Percentiles rank a stretch among this genome's conserved stretches.
Evolutionary conservation across 1,140 invertebrate species (phyloP).

Genomic region (Portunus trituberculatus): DNA sequence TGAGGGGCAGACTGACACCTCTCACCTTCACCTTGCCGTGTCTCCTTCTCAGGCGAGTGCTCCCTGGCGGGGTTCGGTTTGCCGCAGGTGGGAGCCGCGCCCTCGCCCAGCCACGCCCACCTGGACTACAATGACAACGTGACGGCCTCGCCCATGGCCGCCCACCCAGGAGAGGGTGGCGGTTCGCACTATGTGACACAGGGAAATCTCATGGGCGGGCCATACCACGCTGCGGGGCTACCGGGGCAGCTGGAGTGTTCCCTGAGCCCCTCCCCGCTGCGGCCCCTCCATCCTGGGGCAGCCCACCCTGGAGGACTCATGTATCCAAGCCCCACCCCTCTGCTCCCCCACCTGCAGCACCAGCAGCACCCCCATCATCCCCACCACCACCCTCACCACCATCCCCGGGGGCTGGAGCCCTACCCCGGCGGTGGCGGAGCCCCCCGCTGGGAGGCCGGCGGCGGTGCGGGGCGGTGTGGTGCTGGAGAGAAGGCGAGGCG

Average conservation of each 20-base stretch:
- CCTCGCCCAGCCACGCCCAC: constrained; percentile 69
- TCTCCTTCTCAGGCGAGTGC: constrained; percentile 63
- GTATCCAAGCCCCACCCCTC: constrained; percentile 39
- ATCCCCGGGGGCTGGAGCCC: constrained; percentile 64
- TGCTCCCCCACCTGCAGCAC: constrained; percentile 57
- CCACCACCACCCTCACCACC: constrained; percentile 61
- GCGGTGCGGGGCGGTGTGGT: constrained; percentile 36
- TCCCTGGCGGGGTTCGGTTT: constrained; percentile 66
- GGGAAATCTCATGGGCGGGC: constrained; percentile 56
- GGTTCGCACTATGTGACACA: constrained; percentile 47
- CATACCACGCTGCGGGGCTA: constrained; percentile 38
- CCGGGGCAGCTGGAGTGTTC: constrained; percentile 55
- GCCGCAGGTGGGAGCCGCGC: constrained; percentile 58
- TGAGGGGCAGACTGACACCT: not conserved
- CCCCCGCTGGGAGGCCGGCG: constrained; percentile 40
- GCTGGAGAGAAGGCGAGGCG: constrained; percentile 57
- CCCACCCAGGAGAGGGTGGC: constrained; percentile 53
- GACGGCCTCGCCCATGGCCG: constrained; percentile 51
- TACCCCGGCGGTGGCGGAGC: constrained; percentile 58
- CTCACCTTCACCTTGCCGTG: not conserved
- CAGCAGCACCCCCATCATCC: constrained; percentile 57
- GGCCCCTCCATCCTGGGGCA: constrained; percentile 36
- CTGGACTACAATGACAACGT: constrained; percentile 71
- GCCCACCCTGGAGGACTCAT: constrained; percentile 48
- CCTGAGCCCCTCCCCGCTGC: constrained; percentile 34